phyloP scores from a whole-genome alignment of 1,140 invertebrate species.

The Triops cancriformis region DNA sequence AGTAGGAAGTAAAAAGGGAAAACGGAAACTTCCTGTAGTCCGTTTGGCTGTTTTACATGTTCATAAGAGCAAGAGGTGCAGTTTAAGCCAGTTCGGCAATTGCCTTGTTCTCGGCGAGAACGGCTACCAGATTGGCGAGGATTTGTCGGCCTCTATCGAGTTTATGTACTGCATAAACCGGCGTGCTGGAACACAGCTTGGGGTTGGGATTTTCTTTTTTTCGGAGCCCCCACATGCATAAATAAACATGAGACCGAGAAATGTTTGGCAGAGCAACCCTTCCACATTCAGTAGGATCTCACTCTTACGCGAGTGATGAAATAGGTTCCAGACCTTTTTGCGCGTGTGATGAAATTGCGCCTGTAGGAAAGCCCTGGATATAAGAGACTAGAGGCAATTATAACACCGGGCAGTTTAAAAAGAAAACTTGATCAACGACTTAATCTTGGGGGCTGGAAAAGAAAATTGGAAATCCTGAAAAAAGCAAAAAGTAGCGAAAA shows the following conservation, averaged over 20 bases:
- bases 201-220: neutral
- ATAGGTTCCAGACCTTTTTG: no score
- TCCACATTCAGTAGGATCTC: neutral
- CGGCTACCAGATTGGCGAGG: neutral
- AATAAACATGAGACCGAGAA: neutral
- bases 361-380: no score
- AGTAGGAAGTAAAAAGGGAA: neutral
- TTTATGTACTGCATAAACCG: neutral
- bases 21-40: neutral
- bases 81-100: no score
- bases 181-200: neutral
- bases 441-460: no score
- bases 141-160: neutral
- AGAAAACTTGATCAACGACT: no score
- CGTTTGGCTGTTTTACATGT: neutral
- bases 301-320: no score
- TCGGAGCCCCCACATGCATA: constrained; percentile 2
- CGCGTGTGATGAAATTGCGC: no score
- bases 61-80: neutral
- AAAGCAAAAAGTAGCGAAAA: no score
- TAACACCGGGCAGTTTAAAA: no score
- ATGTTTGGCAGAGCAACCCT: constrained; percentile 1
- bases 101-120: neutral
- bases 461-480: no score
- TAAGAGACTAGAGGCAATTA: no score